These are phyloP conservation scores for Peribatodes rhomboidaria DNA, from an alignment of 2,888 invertebrate species.

Conservation along the genomic window DNA sequence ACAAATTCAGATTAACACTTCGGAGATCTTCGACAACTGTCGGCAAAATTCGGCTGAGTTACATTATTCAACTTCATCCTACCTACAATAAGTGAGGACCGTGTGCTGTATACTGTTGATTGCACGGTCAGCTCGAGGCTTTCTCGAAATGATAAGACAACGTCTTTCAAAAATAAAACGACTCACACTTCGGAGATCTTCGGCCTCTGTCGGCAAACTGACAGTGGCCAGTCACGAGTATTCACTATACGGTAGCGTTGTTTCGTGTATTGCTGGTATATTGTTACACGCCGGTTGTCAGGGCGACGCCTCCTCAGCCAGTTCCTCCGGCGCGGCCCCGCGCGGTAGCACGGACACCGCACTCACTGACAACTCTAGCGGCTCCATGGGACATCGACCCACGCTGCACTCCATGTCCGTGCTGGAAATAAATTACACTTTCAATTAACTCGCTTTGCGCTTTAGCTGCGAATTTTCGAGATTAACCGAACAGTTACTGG, in stretches of 20 bases:
- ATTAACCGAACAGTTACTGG: not conserved
- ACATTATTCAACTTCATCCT: no score
- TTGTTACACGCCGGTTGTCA: conserved; percentile 64
- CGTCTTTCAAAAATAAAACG: conserved; percentile 7
- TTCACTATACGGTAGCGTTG: conserved; percentile 22
- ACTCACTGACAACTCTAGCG: conserved; percentile 68
- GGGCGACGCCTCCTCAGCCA: conserved; percentile 81
- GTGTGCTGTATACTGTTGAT: not conserved
- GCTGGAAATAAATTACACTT: conserved; percentile 52
- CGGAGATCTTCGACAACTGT: not conserved
- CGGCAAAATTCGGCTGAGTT: not conserved
- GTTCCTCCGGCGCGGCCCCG: conserved; percentile 63
- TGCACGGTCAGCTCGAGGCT: not conserved
- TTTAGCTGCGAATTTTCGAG: not conserved
- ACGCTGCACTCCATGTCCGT: conserved; percentile 84
- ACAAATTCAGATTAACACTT: not conserved
- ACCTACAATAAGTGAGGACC: not conserved
- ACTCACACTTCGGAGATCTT: conserved; percentile 15
- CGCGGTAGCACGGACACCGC: conserved; percentile 60
- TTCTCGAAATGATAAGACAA: conserved; percentile 7
- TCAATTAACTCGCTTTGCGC: not conserved
- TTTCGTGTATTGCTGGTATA: conserved; percentile 7
- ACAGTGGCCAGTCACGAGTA: no score
- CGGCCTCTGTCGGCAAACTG: not conserved
- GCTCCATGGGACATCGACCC: conserved; percentile 72